Evolutionary conservation across 2,888 invertebrate species (phyloP).

Genomic region (Apotomis turbidana): DNA sequence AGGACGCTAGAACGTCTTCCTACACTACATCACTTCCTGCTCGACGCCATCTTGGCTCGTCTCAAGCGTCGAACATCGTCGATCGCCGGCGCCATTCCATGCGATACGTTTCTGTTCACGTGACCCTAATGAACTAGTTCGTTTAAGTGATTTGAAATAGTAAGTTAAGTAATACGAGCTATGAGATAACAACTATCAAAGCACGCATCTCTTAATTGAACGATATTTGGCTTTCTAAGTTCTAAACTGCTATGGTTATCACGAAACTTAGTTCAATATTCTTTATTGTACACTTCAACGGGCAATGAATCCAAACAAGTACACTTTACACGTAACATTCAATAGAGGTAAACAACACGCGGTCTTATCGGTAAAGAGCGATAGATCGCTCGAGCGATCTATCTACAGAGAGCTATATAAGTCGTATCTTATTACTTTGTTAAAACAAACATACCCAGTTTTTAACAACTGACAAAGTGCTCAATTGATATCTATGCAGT

Average conservation of each 20-base stretch:
- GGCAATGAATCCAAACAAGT: too few species aligned
- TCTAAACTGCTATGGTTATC: background rate
- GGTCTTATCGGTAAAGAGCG: too few species aligned
- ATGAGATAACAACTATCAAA: slow-evolving; percentile 25
- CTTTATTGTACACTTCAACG: too few species aligned
- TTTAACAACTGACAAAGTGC: background rate
- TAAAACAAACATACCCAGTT: background rate
- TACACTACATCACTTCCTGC: slow-evolving; percentile 80
- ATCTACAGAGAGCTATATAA: background rate
- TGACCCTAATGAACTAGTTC: slow-evolving; percentile 39
- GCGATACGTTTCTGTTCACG: slow-evolving; percentile 35
- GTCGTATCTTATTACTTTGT: background rate
- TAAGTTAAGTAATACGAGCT: slow-evolving; percentile 36
- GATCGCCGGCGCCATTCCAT: slow-evolving; percentile 51
- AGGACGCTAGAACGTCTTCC: slow-evolving; percentile 78
- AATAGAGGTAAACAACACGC: too few species aligned
- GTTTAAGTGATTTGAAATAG: slow-evolving; percentile 36
- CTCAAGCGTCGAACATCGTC: slow-evolving; percentile 50
- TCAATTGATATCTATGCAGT: background rate
- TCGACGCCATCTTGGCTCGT: slow-evolving; percentile 73
- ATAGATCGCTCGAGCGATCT: too few species aligned
- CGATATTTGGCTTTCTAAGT: slow-evolving; percentile 1
- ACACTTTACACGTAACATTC: too few species aligned
- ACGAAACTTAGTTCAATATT: background rate
- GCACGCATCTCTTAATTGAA: slow-evolving; percentile 26